These are phyloP conservation scores for Paratilapia polleni DNA, from an alignment of 2,113 vertebrate species.

Conservation along the genomic window DNA sequence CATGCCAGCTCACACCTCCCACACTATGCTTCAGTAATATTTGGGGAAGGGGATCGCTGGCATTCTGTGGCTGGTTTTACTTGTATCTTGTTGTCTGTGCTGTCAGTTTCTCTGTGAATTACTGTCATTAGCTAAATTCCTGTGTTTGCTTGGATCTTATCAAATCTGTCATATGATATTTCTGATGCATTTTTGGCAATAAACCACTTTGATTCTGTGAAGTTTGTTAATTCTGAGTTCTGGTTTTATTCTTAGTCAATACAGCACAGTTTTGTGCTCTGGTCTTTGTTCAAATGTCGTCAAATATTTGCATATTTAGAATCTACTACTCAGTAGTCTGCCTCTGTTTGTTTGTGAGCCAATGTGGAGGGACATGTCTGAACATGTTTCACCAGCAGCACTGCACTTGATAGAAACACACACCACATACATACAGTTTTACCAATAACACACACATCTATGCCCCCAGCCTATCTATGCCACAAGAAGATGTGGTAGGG, in stretches of 20 bases:
- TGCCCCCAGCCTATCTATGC: background rate
- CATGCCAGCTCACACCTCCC: background rate
- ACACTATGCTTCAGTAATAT: background rate
- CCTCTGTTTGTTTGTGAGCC: background rate
- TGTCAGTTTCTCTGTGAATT: background rate
- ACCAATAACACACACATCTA: background rate
- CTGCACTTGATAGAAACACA: background rate
- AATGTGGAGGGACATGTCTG: slow-evolving; percentile 36
- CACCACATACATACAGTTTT: background rate
- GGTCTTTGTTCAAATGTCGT: background rate
- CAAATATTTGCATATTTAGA: background rate
- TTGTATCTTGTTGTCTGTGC: background rate
- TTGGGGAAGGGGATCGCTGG: background rate
- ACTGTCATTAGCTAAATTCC: background rate
- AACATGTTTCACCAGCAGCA: slow-evolving; percentile 45
- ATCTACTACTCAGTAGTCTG: background rate
- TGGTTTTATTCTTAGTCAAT: background rate
- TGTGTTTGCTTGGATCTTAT: background rate
- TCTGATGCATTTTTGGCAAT: background rate
- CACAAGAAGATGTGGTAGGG: background rate
- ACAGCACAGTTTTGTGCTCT: background rate
- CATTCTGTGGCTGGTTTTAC: slow-evolving; percentile 1
- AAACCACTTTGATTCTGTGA: background rate
- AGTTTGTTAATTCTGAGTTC: background rate
- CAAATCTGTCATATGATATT: background rate